Percentiles rank a stretch among this genome's conserved stretches.
phyloP scores from a whole-genome alignment of 2,113 vertebrate genomes.

The Tenebrosternarchus preto region DNA sequence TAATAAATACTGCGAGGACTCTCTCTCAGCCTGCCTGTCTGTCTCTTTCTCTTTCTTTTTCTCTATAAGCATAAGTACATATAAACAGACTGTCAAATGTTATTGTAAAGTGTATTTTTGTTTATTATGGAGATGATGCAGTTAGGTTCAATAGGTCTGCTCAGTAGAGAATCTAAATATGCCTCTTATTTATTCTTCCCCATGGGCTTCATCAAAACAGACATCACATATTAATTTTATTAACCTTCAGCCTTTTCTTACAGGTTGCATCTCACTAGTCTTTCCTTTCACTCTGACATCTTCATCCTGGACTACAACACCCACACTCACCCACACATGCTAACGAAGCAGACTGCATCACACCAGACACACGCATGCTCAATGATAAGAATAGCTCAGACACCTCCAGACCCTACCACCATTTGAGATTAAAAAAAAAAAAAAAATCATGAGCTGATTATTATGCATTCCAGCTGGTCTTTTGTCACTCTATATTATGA shows the following conservation, averaged over 20 bases:
- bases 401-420: not conserved
- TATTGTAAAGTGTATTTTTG: too few species aligned
- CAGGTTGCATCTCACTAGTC: not conserved
- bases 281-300: not conserved
- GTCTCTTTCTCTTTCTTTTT: not conserved
- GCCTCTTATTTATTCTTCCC: too few species aligned
- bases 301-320: not conserved
- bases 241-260: not conserved
- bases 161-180: too few species aligned
- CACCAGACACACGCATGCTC: not conserved
- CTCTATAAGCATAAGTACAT: not conserved
- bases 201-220: too few species aligned
- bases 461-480: slow-evolving; percentile 8
- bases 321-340: not conserved
- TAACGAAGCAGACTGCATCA: not conserved
- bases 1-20: not conserved
- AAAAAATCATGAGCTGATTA: not conserved
- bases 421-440: not conserved
- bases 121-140: too few species aligned
- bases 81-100: too few species aligned
- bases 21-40: not conserved
- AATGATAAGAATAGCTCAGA: not conserved
- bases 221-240: too few species aligned
- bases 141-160: too few species aligned
- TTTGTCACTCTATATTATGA: not conserved